These are phyloP conservation scores for Rafetus swinhoei DNA, from an alignment of 2,113 vertebrate species.

Conservation along the genomic window DNA sequence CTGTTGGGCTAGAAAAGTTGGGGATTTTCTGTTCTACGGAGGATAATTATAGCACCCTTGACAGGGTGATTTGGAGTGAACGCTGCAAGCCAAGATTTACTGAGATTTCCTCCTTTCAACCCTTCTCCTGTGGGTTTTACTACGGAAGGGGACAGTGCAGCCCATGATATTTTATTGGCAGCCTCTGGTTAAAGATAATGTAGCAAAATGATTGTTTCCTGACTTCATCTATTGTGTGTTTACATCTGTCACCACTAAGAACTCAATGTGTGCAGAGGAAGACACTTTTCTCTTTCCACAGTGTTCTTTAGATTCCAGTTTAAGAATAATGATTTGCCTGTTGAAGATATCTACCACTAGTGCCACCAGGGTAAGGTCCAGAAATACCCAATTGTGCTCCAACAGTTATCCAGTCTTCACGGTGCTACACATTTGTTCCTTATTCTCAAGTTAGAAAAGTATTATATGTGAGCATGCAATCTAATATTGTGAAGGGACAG, in stretches of 20 bases:
- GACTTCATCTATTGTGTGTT: neutral
- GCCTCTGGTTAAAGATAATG: neutral
- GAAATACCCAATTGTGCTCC: neutral
- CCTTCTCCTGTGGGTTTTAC: neutral
- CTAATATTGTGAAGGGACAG: neutral
- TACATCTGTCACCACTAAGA: neutral
- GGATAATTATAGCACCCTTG: neutral
- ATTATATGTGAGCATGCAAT: constrained; percentile 30
- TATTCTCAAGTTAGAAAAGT: neutral
- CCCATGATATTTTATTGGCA: neutral
- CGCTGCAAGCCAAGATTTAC: neutral
- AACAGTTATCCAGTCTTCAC: neutral
- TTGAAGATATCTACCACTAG: constrained; percentile 96
- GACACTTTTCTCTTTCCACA: constrained; percentile 49
- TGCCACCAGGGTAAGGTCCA: constrained; percentile 90
- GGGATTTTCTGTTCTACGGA: neutral
- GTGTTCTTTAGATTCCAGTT: constrained; percentile 96
- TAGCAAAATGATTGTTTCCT: neutral
- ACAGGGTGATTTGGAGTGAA: neutral
- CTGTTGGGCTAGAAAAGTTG: neutral
- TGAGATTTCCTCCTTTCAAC: neutral
- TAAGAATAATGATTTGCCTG: constrained; percentile 98
- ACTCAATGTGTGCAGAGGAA: neutral
- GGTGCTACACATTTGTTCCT: neutral
- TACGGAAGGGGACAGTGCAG: neutral